Evolutionary conservation across 2,797 vertebrate genomes (phyloP).

Genomic region (Sebastes matsubarae): DNA sequence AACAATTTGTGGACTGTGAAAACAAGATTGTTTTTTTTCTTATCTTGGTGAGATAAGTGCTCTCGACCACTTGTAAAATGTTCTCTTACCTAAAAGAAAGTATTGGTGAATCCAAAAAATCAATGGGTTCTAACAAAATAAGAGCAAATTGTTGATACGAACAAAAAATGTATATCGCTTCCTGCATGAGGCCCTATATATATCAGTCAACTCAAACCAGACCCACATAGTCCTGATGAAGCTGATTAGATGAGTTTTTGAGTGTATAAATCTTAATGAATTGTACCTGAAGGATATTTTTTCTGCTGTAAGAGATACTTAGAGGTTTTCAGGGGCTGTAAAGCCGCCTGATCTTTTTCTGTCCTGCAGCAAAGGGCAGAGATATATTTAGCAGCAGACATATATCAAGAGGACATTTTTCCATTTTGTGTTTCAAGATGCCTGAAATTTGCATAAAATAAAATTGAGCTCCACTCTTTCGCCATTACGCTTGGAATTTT

Average conservation of each 20-base stretch:
- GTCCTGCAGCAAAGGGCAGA: neutral
- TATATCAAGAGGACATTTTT: slow-evolving; percentile 8
- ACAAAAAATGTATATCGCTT: neutral
- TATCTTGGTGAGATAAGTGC: too few species aligned
- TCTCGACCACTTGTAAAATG: fast-evolving
- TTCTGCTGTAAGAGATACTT: neutral
- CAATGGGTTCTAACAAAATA: too few species aligned
- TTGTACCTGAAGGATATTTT: neutral
- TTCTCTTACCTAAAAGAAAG: too few species aligned
- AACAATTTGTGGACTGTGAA: too few species aligned
- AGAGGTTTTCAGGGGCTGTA: neutral
- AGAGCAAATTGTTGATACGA: neutral
- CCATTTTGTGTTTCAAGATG: neutral
- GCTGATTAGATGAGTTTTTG: neutral
- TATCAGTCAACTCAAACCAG: neutral
- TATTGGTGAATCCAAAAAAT: too few species aligned
- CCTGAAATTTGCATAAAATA: slow-evolving; percentile 9
- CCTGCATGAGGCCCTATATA: neutral
- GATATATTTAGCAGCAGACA: slow-evolving; percentile 20
- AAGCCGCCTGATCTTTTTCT: neutral
- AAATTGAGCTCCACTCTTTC: slow-evolving; percentile 1
- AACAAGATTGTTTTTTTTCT: too few species aligned
- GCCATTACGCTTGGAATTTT: neutral
- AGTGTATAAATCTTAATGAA: neutral
- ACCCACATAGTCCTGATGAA: neutral